These are phyloP conservation scores for Erythrolamprus reginae DNA, from an alignment of 2,113 vertebrate genomes.

Conservation along the genomic window DNA sequence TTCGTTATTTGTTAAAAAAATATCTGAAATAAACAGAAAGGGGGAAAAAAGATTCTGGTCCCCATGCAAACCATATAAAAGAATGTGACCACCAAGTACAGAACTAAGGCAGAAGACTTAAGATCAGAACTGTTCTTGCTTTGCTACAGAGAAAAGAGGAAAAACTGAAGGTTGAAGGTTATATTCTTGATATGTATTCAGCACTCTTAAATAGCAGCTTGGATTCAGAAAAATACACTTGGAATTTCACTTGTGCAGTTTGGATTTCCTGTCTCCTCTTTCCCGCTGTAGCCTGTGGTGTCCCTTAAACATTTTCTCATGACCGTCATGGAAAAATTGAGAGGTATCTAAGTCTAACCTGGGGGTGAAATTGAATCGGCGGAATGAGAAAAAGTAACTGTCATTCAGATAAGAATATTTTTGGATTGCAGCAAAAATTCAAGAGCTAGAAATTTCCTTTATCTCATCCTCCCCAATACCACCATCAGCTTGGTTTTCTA, in stretches of 20 bases:
- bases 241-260: neutral
- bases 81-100: constrained; percentile 46
- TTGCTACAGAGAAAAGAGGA: constrained; percentile 33
- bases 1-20: constrained; percentile 3
- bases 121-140: constrained; percentile 8
- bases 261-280: neutral
- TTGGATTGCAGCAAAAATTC: neutral
- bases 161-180: constrained; percentile 42
- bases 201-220: neutral
- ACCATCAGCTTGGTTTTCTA: neutral
- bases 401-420: neutral
- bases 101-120: constrained; percentile 24
- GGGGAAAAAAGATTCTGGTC: constrained; percentile 14
- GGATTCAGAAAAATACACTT: neutral
- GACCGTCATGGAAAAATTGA: neutral
- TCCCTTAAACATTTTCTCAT: neutral
- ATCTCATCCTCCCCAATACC: constrained; percentile 37
- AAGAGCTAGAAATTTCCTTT: neutral
- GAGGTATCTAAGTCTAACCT: neutral
- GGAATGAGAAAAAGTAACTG: neutral
- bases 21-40: neutral
- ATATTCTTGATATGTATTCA: constrained; percentile 1
- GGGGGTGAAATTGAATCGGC: neutral
- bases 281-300: neutral
- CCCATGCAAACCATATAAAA: constrained; percentile 20